Base-by-base conservation (phyloP, 1,140 invertebrate species). In the Drosophila repleta region DNA sequence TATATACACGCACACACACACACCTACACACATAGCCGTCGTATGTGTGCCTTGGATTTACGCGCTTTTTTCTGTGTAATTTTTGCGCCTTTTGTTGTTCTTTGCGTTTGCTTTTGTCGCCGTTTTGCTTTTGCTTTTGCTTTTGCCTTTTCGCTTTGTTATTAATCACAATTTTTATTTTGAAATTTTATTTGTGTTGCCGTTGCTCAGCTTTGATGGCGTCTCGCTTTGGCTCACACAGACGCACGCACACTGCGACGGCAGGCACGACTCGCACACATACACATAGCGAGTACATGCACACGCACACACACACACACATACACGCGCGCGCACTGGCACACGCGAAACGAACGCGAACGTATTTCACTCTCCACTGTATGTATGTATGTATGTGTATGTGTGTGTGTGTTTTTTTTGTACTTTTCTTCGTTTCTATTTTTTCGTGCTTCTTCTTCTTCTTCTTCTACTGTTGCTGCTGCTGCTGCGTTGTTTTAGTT, bases 161-260 rank as follows among this genome's bases (percentile, higher is more conserved):
- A 89, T 88, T 88, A 89, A 89, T 88, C 83, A 88, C 84, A 79
- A 82, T 88, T 88, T 88, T 89, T 89, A 88, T 84, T 88, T 89
- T 89, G 83, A 76, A 88, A 83, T 88, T 87, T 79, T 74, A 76
- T 89, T 79, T 76, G 53, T 66, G 39, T 45, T 70, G 79, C 48
- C 43, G 57, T 76, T 61, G 78, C 79, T 82, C 79, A 81, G 79
- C 79, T 82, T 75, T 83, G 80, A 72, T 83, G 80, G 80, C 80
- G 79, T 83, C 80, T 83, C 80, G 69, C 64, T 80, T 76, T 76
- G 66, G 74, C 77, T 75, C 60, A 75, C 78, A 70, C 51, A 48
- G 43, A 70, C 61, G 35, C 55, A 69, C 48, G 29, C 13, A 32
- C 51, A 58, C 57, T 11, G 41, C 29, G 32, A 65, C 61, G 51